Evolutionary conservation across 2,113 vertebrate genomes (phyloP), one percentile per base, ranked within the genome.

Genomic region (Orthonyx spaldingii): DNA sequence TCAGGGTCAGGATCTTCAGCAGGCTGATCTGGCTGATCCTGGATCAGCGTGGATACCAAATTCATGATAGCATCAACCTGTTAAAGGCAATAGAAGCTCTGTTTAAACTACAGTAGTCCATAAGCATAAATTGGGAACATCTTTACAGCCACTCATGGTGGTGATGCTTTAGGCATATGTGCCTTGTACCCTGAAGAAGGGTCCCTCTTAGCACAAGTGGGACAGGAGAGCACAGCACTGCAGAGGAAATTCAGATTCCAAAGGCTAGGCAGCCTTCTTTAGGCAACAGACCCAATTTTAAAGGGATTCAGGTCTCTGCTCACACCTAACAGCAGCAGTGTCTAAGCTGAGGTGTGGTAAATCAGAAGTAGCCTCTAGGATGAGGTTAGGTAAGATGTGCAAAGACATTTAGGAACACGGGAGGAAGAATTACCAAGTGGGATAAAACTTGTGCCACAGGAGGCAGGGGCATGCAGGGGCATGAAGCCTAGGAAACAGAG

Each of bases 21-120:
- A 10, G 99, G 99, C 72, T 99, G 99, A 97, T 99, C 99, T 2
- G 99, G 99, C 94, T 99, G 99, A 93, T 99, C 99, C 96, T 99
- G 99, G 78, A 99, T 99, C 96, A 99, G 97, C 0, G 99, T 99
- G 16, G 99, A 99, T 26, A 99, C 99, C 91, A 99, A 97, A 90
- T 97, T 99, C 98, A 99, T 98, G 96, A 99, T 99, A 27, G 99
- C 98, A 92, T 99, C 99, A 96, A 99, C 99, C 99, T 99, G 86
- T 27, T 77, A 75, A 17, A 57, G 13, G 32, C 39, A 87, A 92
- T 0, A 82, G 27, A 68, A 79, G 64, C 9, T 27, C 52, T 50
- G 24, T 71, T 93, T 76, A 70, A 77, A 80, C 22, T 11, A 0
- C 6, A 61, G 12, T 5, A 39, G 11, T 35, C 46, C 35, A 7